These are phyloP conservation scores for Lycocorax pyrrhopterus DNA, from an alignment of 2,113 vertebrate species.

Conservation along the genomic window DNA sequence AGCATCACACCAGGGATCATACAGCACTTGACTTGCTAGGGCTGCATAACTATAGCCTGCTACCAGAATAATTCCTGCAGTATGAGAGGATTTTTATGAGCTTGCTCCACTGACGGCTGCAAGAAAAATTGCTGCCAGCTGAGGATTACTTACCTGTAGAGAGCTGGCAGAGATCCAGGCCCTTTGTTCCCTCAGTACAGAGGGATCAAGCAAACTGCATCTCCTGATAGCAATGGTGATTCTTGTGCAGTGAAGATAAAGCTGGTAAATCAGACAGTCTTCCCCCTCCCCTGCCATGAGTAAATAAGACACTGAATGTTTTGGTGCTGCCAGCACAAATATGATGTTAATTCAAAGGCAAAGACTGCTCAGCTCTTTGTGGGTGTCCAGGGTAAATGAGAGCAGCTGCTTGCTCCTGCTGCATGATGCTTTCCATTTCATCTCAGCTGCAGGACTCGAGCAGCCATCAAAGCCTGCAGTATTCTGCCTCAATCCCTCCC, in stretches of 20 bases:
- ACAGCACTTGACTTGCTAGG: neutral
- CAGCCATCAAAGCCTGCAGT: neutral
- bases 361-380: neutral
- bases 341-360: neutral
- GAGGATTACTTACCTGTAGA: neutral
- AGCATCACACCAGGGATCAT: neutral
- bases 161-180: slow-evolving; percentile 24
- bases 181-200: neutral
- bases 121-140: neutral
- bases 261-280: neutral
- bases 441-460: neutral
- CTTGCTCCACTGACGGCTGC: neutral
- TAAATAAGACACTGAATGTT: neutral
- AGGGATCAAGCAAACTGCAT: neutral
- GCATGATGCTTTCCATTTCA: neutral
- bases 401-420: slow-evolving; percentile 30
- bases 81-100: neutral
- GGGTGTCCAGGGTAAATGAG: neutral
- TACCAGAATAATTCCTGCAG: neutral
- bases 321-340: neutral
- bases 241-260: neutral
- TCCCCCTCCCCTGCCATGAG: fast-evolving
- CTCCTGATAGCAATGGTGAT: neutral
- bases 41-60: neutral
- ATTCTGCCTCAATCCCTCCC: neutral